Percentiles rank a stretch among this genome's conserved stretches.
These are phyloP conservation scores for Upupa epops DNA, from an alignment of 2,113 vertebrate species.

Conservation along the genomic window DNA sequence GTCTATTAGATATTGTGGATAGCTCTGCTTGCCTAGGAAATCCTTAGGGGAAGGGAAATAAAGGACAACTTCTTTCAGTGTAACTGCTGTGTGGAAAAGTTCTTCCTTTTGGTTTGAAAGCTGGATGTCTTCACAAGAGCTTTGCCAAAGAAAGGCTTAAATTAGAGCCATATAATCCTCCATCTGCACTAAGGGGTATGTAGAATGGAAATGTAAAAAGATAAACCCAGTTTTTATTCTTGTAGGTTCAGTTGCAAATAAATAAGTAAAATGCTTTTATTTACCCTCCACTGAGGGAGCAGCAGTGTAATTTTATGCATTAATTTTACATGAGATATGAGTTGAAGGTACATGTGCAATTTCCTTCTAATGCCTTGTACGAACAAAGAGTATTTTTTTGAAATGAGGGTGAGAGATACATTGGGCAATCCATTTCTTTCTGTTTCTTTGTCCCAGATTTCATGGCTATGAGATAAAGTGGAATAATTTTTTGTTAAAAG, in stretches of 20 bases:
- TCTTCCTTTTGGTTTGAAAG: not conserved
- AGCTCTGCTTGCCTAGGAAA: not conserved
- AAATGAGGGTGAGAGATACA: not conserved
- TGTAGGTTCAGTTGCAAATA: not conserved
- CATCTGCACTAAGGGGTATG: not conserved
- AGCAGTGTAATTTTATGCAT: not conserved
- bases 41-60: not conserved
- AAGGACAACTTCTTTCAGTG: not conserved
- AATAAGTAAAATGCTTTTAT: not conserved
- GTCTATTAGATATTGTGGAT: not conserved
- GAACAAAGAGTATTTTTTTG: not conserved
- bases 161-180: not conserved
- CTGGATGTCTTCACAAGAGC: not conserved
- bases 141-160: not conserved
- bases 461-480: not conserved
- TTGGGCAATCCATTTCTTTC: not conserved
- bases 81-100: not conserved
- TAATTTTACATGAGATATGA: not conserved
- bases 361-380: not conserved
- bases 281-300: not conserved
- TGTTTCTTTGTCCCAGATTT: not conserved
- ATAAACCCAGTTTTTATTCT: accelerated
- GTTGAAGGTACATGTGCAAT: not conserved
- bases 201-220: not conserved
- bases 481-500: conserved; percentile 33